Percentiles rank a stretch among this genome's conserved stretches.
These are phyloP conservation scores for Megalurothrips usitatus DNA, from an alignment of 2,888 invertebrate genomes.

Conservation along the genomic window DNA sequence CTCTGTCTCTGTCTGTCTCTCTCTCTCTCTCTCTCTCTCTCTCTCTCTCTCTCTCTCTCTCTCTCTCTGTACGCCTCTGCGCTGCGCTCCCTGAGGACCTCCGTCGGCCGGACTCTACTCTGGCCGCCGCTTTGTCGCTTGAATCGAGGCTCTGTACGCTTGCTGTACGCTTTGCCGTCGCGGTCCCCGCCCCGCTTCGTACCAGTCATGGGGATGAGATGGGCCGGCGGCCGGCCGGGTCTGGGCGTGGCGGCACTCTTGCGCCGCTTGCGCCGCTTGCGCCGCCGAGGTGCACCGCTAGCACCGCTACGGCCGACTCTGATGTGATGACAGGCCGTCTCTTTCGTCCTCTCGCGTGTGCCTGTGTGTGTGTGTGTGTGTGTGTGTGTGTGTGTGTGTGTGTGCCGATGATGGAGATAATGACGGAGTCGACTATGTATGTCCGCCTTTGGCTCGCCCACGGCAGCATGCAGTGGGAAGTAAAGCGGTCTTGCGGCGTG, in stretches of 20 bases:
- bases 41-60: background rate
- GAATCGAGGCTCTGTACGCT: background rate
- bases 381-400: background rate
- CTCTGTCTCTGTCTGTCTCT: background rate
- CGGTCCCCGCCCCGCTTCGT: too few relatives aligned
- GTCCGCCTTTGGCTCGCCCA: background rate
- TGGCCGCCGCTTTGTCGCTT: too few relatives aligned
- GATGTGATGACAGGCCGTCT: constrained; percentile 8
- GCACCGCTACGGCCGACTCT: background rate
- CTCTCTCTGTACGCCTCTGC: background rate
- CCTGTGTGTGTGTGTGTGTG: background rate
- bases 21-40: background rate
- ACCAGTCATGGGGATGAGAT: background rate
- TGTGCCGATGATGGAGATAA: constrained; percentile 1
- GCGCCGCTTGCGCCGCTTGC: background rate
- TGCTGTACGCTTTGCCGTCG: too few relatives aligned
- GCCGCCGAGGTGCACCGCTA: background rate
- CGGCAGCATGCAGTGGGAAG: too few relatives aligned
- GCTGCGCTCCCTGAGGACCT: background rate
- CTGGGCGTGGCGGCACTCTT: background rate
- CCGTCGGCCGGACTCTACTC: too few relatives aligned
- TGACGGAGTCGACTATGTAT: background rate
- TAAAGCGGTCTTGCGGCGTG: background rate
- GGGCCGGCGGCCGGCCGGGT: background rate
- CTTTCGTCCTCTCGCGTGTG: background rate